Conservation (phyloP, 2,888 invertebrate species). For the Chymomyza procnemis region DNA sequence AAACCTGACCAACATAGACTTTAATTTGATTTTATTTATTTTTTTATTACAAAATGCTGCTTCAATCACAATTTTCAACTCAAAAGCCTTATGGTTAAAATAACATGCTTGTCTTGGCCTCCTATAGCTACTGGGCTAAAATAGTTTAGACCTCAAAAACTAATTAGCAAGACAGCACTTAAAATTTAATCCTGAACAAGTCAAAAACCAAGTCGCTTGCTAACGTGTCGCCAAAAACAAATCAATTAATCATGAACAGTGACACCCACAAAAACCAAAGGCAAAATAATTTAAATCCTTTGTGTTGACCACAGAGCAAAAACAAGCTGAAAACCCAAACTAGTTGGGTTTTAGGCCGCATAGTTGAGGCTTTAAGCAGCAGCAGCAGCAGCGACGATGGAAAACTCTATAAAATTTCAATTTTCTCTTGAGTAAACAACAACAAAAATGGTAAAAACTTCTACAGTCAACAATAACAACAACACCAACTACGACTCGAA, state of each 20-base stretch:
- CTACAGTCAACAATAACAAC: constrained; percentile 7
- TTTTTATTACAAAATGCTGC: no score
- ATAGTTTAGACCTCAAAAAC: constrained; percentile 57
- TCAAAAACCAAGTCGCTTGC: neutral
- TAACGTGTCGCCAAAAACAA: constrained; percentile 9
- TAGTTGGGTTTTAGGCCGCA: neutral
- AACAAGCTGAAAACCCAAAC: constrained; percentile 8
- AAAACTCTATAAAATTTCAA: constrained; percentile 63
- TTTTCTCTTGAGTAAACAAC: constrained; percentile 62
- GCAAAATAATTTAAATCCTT: constrained; percentile 58
- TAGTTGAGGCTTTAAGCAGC: constrained; percentile 15
- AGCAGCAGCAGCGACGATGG: constrained; percentile 19
- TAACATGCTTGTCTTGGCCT: neutral
- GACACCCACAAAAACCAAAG: constrained; percentile 43
- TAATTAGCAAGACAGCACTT: constrained; percentile 46
- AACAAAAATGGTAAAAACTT: constrained; percentile 2
- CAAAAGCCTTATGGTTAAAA: neutral
- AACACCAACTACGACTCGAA: neutral
- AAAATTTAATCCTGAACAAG: constrained; percentile 27
- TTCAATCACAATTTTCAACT: neutral
- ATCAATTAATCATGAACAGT: constrained; percentile 61
- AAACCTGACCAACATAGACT: no score
- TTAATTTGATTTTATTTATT: no score
- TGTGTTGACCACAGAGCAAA: constrained; percentile 49
- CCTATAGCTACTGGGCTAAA: neutral